Percentiles rank a stretch among this genome's conserved stretches.
phyloP scores from a whole-genome alignment of 2,797 vertebrate species.

The Tiaroga cobitis region DNA sequence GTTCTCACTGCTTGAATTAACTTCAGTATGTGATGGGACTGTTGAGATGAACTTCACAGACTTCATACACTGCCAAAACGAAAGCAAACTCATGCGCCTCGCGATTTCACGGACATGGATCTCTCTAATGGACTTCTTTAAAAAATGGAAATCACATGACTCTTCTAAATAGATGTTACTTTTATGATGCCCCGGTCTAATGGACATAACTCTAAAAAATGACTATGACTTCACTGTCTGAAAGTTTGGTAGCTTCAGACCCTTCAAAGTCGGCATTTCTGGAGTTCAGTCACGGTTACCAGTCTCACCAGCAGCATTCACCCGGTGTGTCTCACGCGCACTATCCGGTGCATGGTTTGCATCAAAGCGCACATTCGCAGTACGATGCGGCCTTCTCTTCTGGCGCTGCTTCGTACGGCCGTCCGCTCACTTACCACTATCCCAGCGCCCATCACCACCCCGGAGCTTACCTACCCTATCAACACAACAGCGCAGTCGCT shows the following conservation, averaged over 20 bases:
- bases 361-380: constrained; percentile 75
- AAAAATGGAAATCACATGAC: constrained; percentile 33
- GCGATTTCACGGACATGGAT: constrained; percentile 10
- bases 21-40: constrained; percentile 17
- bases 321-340: constrained; percentile 78
- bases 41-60: constrained; percentile 15
- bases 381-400: constrained; percentile 79
- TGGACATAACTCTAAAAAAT: constrained; percentile 72
- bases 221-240: constrained; percentile 90
- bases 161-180: constrained; percentile 43
- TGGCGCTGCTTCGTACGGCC: constrained; percentile 74
- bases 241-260: constrained; percentile 81
- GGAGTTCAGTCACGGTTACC: constrained; percentile 83
- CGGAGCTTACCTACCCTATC: constrained; percentile 80
- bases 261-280: constrained; percentile 86
- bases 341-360: constrained; percentile 80
- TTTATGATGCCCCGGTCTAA: constrained; percentile 60
- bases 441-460: constrained; percentile 76
- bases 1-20: background rate
- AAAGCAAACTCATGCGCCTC: constrained; percentile 32
- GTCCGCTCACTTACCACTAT: constrained; percentile 81
- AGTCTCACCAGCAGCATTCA: constrained; percentile 78
- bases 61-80: constrained; percentile 19
- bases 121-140: constrained; percentile 1
- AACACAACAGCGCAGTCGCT: constrained; percentile 74